phyloP scores from a whole-genome alignment of 2,888 invertebrate genomes.

The Drosophila putrida region DNA sequence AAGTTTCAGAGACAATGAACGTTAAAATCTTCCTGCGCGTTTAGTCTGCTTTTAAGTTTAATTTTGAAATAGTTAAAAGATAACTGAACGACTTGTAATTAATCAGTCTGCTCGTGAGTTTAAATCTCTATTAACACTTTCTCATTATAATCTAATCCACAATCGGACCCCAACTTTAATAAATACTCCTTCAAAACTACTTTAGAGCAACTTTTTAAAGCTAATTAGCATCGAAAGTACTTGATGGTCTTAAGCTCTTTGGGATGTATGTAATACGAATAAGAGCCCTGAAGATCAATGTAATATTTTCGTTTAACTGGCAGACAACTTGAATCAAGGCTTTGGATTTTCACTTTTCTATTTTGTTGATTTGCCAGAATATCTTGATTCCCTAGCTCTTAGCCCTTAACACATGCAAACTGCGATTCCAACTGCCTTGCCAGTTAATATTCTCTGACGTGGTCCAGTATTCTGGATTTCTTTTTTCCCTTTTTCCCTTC shows the following conservation, averaged over 20 bases:
- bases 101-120: too few relatives aligned
- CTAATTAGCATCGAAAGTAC: background rate
- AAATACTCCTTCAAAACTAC: too few relatives aligned
- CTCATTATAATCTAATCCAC: background rate
- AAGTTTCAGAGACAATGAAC: background rate
- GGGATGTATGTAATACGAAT: too few relatives aligned
- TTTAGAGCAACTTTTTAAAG: too few relatives aligned
- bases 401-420: background rate
- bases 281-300: background rate
- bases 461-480: background rate
- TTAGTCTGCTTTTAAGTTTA: background rate
- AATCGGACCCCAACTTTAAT: too few relatives aligned
- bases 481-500: background rate
- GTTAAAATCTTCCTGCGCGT: background rate
- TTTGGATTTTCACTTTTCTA: constrained; percentile 23
- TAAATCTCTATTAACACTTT: background rate
- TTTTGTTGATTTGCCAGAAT: constrained; percentile 23
- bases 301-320: constrained; percentile 24
- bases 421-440: constrained; percentile 13
- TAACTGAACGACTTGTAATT: too few relatives aligned
- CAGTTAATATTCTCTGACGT: constrained; percentile 52
- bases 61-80: background rate
- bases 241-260: background rate
- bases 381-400: constrained; percentile 10
- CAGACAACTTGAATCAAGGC: constrained; percentile 24